Evolutionary conservation across 2,113 vertebrate species (phyloP), one percentile per base, ranked within the genome.

Genomic region (Epinephelus fuscoguttatus): DNA sequence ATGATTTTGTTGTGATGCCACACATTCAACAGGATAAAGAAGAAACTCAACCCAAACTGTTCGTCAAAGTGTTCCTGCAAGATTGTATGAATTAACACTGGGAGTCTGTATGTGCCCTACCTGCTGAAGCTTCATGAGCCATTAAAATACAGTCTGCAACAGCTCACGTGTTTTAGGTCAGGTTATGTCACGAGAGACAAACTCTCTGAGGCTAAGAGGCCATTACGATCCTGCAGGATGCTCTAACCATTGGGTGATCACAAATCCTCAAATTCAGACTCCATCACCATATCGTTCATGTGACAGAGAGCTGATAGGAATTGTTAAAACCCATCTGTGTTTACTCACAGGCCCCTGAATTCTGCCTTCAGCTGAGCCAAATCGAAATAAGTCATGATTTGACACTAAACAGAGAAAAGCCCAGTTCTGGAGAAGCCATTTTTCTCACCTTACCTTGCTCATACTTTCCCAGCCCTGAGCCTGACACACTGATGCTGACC

Each of bases 391-490:
- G 27, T 72, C 27, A 64, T 14, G 45, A 66, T 87, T 81, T 90
- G 53, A 85, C 80, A 86, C 62, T 76, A 70, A 88, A 88, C 47
- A 61, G 25, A 73, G 19, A 76, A 40, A 59, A 55, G 33, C 19
- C 42, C 71, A 18, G 53, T 78, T 90, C 75, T 75, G 50, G 64
- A 74, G 33, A 75, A 52, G 60, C 17, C 62, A 37, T 45, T 79
- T 84, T 79, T 88, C 81, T 84, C 82, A 82, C 82, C 68, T 72
- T 66, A 66, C 63, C 73, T 62, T 66, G 14, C 57, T 75, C 78
- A 89, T 57, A 77, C 64, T 86, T 80, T 82, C 71, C 80, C 78
- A 87, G 47, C 45, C 75, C 53, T n/a, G 21, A 62, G 33, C 52
- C 63, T 88, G 60, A 80, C 77, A 80, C 56, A 55, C 59, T 68